phyloP scores from a whole-genome alignment of 2,113 vertebrate species.

The Gnathonemus longibarbis region DNA sequence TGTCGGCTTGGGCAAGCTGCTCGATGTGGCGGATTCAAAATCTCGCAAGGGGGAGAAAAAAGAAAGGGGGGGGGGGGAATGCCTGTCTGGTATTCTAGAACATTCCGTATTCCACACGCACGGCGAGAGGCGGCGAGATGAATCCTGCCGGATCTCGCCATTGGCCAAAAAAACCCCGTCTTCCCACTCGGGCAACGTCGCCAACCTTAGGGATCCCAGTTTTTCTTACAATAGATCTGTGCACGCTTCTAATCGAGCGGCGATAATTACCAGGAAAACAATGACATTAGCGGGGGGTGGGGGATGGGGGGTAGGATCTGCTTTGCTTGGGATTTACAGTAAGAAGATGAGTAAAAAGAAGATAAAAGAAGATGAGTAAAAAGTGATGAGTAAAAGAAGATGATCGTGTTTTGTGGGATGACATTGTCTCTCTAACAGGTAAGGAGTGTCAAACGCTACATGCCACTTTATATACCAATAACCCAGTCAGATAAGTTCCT shows the following conservation, averaged over 20 bases:
- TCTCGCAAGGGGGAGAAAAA: not conserved
- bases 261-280: not conserved
- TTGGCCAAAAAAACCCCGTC: constrained; percentile 53
- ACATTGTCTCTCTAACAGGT: not conserved
- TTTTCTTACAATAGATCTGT: constrained; percentile 23
- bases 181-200: constrained; percentile 48
- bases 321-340: not conserved
- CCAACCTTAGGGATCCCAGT: constrained; percentile 37
- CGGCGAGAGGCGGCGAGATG: not conserved
- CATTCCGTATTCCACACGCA: not conserved
- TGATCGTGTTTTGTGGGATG: not conserved
- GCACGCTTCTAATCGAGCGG: not conserved
- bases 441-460: not conserved
- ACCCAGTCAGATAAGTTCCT: not conserved
- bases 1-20: constrained; percentile 1
- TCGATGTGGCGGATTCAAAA: not conserved
- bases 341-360: not conserved
- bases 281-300: not conserved
- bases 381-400: not conserved
- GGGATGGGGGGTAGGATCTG: not conserved
- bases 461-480: not conserved
- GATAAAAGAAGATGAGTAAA: not conserved
- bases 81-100: constrained; percentile 5
- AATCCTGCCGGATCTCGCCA: constrained; percentile 36
- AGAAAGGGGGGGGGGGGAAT: not conserved